Evolutionary conservation across 2,113 vertebrate species (phyloP), one percentile per base, ranked within the genome.

Genomic region (Megaleporinus macrocephalus): DNA sequence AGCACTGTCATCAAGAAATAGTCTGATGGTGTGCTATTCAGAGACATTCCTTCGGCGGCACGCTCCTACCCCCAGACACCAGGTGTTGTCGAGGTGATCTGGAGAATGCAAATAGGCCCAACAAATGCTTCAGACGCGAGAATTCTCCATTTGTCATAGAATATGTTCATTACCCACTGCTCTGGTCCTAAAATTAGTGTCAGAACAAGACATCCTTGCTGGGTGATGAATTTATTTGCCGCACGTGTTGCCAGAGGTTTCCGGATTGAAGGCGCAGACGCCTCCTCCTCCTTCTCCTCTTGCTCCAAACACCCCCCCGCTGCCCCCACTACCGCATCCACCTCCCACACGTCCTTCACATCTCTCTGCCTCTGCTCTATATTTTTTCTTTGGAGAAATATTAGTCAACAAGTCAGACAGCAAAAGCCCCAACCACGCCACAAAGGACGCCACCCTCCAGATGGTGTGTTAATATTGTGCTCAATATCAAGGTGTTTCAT

Each of bases 131-230:
- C 87, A 86, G 87, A 90, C 88, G 86, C 87, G 87, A 84, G 84
- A 36, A 86, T 90, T 90, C 78, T 86, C 86, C 89, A 92, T 94
- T 94, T 93, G 90, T 93, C 91, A 93, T 87, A 86, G 90, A 90
- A 90, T 87, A 90, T 93, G 91, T 92, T 94, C 91, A 94, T 94
- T 93, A 93, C 90, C 90, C 87, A 90, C 89, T 86, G 91, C 89
- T 92, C 89, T 89, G 90, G 88, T 86, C 88, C 92, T 89, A 91
- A 91, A 92, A 94, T 94, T 90, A 92, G 92, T 92, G 92, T 92
- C 88, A 80, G 89, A 91, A 94, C 92, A 93, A 92, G 90, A 90
- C 88, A 89, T 92, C 86, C 89, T 79, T 84, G 89, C 91, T 90
- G 91, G 78, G 89, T 91, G 90, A 94, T 92, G 90, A 89, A 93